Conservation (phyloP, 2,888 invertebrate genomes). For the Mallateleia sp. region DNA sequence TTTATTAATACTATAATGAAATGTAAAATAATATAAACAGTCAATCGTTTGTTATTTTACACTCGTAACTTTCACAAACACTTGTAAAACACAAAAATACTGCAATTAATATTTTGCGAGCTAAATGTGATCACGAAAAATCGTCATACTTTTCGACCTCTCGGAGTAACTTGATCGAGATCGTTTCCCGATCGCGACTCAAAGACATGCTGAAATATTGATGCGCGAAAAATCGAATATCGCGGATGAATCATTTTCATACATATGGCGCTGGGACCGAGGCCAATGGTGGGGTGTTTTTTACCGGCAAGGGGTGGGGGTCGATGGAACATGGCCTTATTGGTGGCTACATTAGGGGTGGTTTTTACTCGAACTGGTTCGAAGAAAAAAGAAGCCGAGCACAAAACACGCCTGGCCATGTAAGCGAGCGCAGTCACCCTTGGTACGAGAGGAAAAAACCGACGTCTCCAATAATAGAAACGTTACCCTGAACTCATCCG, state of each 20-base stretch:
- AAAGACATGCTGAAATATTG: slow-evolving; percentile 60
- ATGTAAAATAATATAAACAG: too few relatives aligned
- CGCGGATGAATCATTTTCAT: slow-evolving; percentile 65
- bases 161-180: slow-evolving; percentile 5
- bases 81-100: background rate
- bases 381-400: slow-evolving; percentile 85
- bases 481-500: slow-evolving; percentile 83
- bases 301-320: slow-evolving; percentile 77
- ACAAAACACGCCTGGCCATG: slow-evolving; percentile 81
- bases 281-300: slow-evolving; percentile 70
- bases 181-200: slow-evolving; percentile 49
- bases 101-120: background rate
- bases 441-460: slow-evolving; percentile 70
- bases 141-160: too few relatives aligned
- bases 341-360: slow-evolving; percentile 88
- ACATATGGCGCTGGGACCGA: slow-evolving; percentile 66
- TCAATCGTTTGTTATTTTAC: background rate
- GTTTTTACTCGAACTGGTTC: slow-evolving; percentile 87
- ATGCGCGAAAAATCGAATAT: slow-evolving; percentile 70
- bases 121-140: too few relatives aligned
- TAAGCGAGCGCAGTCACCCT: slow-evolving; percentile 77
- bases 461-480: slow-evolving; percentile 87
- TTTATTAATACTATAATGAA: too few relatives aligned
- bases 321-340: slow-evolving; percentile 83
- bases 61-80: too few relatives aligned